Base-by-base conservation (phyloP, 2,113 vertebrate genomes). In the Phyllopteryx taeniolatus region DNA sequence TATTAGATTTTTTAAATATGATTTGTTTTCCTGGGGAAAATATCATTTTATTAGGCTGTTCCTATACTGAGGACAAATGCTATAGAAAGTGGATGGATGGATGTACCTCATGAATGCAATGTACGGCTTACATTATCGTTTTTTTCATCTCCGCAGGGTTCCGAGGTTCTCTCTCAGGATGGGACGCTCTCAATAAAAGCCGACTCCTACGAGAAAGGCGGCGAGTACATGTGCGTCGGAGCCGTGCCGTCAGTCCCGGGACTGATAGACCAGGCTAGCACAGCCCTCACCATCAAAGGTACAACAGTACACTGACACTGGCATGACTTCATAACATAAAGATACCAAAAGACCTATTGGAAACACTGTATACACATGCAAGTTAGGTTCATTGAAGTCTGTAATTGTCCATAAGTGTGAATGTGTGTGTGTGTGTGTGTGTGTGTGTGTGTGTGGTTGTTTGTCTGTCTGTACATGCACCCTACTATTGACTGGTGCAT, bases 261-360 rank as follows among this genome's bases (percentile, higher is more conserved):
- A 33, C 89, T 96, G 11, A 85, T 68, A 0, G 83, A 81, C 27
- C 68, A 85, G 8, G 77, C 78, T 47, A 86, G 72, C 5, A 73
- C 95, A 71, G 89, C 72, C 74, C 83, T 97, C 72, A 79, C 83
- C 4, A 92, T 97, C 33, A 83, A 88, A 92, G 95, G 95, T 97
- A 88, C 20, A 73, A 15, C 8, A 39, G 2, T 6, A 19, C 13
- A 62, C 62, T 33, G n/a, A 0, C 19, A 44, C 1, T 17, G 15
- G 31, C 13, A 8, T 14, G 13, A 33, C 14, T 33, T 33, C 57
- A 17, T 0, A 31, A 60, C 8, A 59, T 12, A 59, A 14, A 17
- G 2, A 39, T 39, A 39, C 3, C 3, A 39, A 39, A 39, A 39
- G 6, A 39, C 3, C 35, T 39, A 39, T 39, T 39, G 35, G 35